Evolutionary conservation across 2,113 vertebrate species (phyloP), one percentile per base, ranked within the genome.

Genomic region (Eublepharis macularius): DNA sequence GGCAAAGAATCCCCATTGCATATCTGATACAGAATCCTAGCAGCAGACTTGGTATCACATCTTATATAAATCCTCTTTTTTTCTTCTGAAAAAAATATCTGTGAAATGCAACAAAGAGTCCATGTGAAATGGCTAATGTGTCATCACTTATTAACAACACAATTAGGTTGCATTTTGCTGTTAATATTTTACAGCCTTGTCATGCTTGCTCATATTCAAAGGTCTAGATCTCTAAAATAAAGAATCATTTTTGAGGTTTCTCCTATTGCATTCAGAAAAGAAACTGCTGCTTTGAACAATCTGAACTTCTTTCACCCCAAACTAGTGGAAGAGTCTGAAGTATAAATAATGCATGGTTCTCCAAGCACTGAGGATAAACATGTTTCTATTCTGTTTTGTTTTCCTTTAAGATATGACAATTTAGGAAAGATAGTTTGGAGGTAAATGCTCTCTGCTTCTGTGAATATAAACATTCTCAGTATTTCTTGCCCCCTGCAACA

Each of bases 341-440:
- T 89, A 95, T 96, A 95, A 96, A 96, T 96, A 96, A 96, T 96
- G 95, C 95, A 96, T 95, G 39, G 0, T 89, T 90, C 93, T 93
- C 91, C 86, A 93, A 90, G 92, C 93, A 91, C 92, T 86, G 89
- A 94, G 95, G 96, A 96, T 95, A 96, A 95, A 95, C 93, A 92
- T 95, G 86, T 92, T 95, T 90, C 91, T 95, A 93, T 96, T 94
- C 95, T 94, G 83, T 86, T 95, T 95, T 95, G 86, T 94, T 96
- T 96, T 92, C 83, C 93, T 96, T 95, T 90, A 95, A 95, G 94
- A 96, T 93, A 94, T 76, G 92, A 94, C 94, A 95, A 94, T 91
- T 93, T 93, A 91, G 85, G 89, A 94, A 90, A 88, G 84, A 86
- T 93, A 78, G 83, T 81, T 85, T 76, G 57, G 86, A 51, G 83